Evolutionary conservation across 2,113 vertebrate genomes (phyloP).

Genomic region (Albula goreensis): DNA sequence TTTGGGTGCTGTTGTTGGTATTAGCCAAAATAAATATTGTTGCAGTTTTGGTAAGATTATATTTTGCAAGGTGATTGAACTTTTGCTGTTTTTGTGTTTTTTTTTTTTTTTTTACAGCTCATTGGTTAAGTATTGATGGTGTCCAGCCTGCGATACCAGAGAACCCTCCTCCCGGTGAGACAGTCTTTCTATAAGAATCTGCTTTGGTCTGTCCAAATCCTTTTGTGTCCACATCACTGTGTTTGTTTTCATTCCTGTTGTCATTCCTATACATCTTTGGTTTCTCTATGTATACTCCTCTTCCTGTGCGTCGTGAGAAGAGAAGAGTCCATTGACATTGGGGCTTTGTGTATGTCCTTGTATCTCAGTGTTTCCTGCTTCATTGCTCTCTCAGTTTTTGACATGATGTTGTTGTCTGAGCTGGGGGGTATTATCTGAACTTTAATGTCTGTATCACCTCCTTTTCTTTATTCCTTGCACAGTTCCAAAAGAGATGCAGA

Average conservation of each 20-base stretch:
- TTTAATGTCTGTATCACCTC: background rate
- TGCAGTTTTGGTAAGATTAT: no score
- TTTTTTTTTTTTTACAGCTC: constrained; percentile 63
- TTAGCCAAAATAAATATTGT: background rate
- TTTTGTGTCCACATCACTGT: constrained; percentile 2
- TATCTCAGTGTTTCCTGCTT: background rate
- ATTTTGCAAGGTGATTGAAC: background rate
- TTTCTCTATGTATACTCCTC: background rate
- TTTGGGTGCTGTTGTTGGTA: background rate
- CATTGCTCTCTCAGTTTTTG: constrained; percentile 64
- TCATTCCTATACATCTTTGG: no score
- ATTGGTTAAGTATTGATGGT: constrained; percentile 92
- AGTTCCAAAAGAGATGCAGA: constrained; percentile 91
- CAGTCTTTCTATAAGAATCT: background rate
- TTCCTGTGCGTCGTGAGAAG: background rate
- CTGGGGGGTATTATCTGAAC: background rate
- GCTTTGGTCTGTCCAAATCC: background rate
- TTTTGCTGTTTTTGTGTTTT: background rate
- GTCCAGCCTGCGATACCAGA: constrained; percentile 88
- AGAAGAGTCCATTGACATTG: no score
- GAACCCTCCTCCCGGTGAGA: constrained; percentile 87
- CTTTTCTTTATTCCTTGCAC: constrained; percentile 17
- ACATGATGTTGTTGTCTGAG: constrained; percentile 70
- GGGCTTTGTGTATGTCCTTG: no score
- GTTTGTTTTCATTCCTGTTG: background rate